Evolutionary conservation across 30 jellyfish, hydroid and myxozoan genomes (phyloP), one percentile per base, ranked within the genome.

Genomic region (Mastigias papua): DNA sequence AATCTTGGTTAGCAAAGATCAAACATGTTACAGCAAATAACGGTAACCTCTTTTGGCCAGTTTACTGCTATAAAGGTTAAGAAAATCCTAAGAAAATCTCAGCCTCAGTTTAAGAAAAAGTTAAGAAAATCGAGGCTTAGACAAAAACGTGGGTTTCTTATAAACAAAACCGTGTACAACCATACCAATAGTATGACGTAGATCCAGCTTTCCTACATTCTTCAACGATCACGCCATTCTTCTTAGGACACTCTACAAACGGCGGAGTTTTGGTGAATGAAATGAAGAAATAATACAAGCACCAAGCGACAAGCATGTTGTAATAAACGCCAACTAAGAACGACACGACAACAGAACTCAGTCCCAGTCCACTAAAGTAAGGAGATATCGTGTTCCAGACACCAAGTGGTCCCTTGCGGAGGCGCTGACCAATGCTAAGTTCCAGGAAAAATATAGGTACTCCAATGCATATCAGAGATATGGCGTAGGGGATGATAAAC

Each of bases 301-400:
- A 88, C 97, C 97, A 89, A 26, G 97, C 98, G 23, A 94, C 97
- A 2, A 94, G 83, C 97, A 89, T 94, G 93, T 94, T 94, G 89
- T 94, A 94, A 89, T 94, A 94, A 49, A 90, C 88, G 48, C 97
- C 96, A 48, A 94, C 98, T 28, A 94, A 91, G 54, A 94, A 94
- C 23, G 98, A 89, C 22, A 94, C 97, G 19, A 94, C 95, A 6
- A 94, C 97, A 2, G 97, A 78, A 42, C 97, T 74, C 64, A 88
- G 69, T 27, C 98, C 98, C 76, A 94, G 93, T 64, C 98, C 98
- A 22, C 89, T 50, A 65, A 89, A 94, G 63, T 81, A 77, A 33
- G 98, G 98, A 0, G 96, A 74, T 48, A 93, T 78, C 37, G 78
- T 67, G 62, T 88, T 86, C 98, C 98, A 93, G 1, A 89, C 98